phyloP scores from a whole-genome alignment of 2,888 invertebrate species.

The Dyspetes luteomarginatus region DNA sequence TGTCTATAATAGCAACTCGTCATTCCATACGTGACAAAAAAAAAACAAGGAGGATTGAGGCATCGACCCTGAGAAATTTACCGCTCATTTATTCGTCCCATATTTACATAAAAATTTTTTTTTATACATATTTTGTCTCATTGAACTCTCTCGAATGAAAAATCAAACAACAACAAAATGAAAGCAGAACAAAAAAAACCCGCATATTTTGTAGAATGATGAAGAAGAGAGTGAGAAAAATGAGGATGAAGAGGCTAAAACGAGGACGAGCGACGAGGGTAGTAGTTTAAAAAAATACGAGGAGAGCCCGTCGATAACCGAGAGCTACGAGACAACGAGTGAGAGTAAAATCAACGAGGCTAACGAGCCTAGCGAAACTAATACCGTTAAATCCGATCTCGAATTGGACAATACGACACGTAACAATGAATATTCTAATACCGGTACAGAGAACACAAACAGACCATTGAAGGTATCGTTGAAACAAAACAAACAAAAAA shows the following conservation, averaged over 20 bases:
- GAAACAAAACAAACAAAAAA: slow-evolving; percentile 38
- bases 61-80: neutral
- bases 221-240: slow-evolving; percentile 68
- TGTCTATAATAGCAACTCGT: slow-evolving; percentile 56
- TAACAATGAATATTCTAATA: slow-evolving; percentile 65
- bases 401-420: slow-evolving; percentile 66
- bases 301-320: slow-evolving; percentile 52
- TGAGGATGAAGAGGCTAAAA: slow-evolving; percentile 68
- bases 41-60: slow-evolving; percentile 21
- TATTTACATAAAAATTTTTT: too few species aligned
- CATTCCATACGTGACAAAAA: slow-evolving; percentile 33
- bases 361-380: slow-evolving; percentile 61
- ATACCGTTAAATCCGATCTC: slow-evolving; percentile 59
- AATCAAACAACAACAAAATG: neutral
- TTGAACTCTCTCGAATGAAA: neutral
- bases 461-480: slow-evolving; percentile 66
- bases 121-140: neutral
- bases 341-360: slow-evolving; percentile 51
- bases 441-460: slow-evolving; percentile 67
- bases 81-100: neutral
- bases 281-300: slow-evolving; percentile 63
- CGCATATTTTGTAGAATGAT: slow-evolving; percentile 76
- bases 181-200: slow-evolving; percentile 51
- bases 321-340: slow-evolving; percentile 47
- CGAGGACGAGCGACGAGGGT: slow-evolving; percentile 63